Base-by-base conservation (phyloP, 2,113 vertebrate species). In the Sceloporus undulatus region DNA sequence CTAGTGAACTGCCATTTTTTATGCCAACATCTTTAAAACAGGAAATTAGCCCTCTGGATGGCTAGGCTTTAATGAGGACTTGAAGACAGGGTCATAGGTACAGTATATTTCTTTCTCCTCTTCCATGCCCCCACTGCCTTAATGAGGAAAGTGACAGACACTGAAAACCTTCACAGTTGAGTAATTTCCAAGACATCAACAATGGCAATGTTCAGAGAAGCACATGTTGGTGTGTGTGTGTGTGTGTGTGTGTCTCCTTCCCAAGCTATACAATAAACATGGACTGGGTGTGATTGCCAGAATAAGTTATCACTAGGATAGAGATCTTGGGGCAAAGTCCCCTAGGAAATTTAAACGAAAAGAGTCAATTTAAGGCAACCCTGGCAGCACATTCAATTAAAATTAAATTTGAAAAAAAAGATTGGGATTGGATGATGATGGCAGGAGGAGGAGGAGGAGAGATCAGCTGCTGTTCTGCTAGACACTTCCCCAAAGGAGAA, bases 121-220 rank as follows among this genome's bases (percentile, higher is more conserved):
- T n/a, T 62, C 29, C 5, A 5, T 2, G 13, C 25, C 65, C 93
- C 96, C 95, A 96, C 93, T 96, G 94, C 93, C 95, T 95, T 97
- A 97, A 97, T 97, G 96, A 97, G 97, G 95, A 96, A 95, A 95
- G 95, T 97, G 96, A 97, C 96, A 97, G 96, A 94, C 96, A 97
- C 95, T 90, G 94, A 96, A 96, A 95, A 94, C 96, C 91, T 96
- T 97, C 96, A 97, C 96, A 96, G 95, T 95, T 93, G 96, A 96
- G 95, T 96, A 96, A 96, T 96, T 96, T 95, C 94, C 95, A 79
- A 96, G 95, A 95, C 96, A 95, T 96, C 94, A 96, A 96, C 93
- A 95, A 96, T 88, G 29, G 93, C 94, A 81, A 79, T 8, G 59
- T 89, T 95, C 93, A 82, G 83, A 90, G 92, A 76, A 85, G 92